Conservation (phyloP, 2,113 vertebrate species). For the Struthio camelus region DNA sequence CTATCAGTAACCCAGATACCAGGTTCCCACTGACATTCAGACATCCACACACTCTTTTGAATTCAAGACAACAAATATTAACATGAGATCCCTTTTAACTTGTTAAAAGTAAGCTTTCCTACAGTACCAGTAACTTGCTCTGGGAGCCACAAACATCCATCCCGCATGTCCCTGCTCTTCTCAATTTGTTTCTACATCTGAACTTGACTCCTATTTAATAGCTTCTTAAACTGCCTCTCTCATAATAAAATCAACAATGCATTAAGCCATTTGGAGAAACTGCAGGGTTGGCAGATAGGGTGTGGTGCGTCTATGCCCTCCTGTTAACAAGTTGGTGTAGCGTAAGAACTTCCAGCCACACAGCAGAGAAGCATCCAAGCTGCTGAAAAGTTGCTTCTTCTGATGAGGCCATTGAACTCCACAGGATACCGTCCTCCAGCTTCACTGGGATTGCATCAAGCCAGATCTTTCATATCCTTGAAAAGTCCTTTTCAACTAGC, state of each 20-base stretch:
- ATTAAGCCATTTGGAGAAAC: neutral
- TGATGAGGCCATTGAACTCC: neutral
- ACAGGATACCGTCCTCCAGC: neutral
- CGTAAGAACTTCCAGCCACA: neutral
- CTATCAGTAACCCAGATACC: neutral
- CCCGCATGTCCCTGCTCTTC: too few species aligned
- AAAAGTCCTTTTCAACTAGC: neutral
- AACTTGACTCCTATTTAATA: neutral
- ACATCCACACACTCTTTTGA: neutral
- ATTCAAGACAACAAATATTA: neutral
- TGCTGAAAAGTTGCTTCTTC: neutral
- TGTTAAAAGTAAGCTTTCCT: neutral
- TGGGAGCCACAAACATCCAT: neutral
- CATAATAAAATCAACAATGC: neutral
- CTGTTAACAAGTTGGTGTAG: neutral
- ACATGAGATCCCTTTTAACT: neutral
- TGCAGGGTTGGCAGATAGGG: fast-evolving
- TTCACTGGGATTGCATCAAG: neutral
- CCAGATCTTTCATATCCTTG: too few species aligned
- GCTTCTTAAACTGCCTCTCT: neutral
- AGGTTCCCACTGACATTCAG: neutral
- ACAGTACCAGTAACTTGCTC: neutral
- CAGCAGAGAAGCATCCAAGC: fast-evolving
- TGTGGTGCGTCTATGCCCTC: neutral
- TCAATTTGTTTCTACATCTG: neutral